Evolutionary conservation across 2,797 vertebrate genomes (phyloP).

Genomic region (Mormyrops boulengeri): DNA sequence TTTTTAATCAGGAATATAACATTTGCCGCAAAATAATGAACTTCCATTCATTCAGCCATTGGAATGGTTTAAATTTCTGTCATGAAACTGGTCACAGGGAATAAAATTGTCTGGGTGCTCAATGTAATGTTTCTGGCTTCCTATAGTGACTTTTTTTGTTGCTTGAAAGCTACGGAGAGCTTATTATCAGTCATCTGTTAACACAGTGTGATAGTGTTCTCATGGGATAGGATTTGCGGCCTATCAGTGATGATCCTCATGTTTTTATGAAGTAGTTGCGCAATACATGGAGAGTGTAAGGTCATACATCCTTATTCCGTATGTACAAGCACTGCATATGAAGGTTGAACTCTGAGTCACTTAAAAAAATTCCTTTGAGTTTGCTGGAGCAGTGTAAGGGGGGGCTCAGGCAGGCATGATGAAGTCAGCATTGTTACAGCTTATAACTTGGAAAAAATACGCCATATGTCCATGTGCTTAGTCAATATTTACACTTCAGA

Average conservation of each 20-base stretch:
- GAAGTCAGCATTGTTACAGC: not conserved
- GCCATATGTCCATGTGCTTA: not conserved
- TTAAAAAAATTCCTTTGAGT: not conserved
- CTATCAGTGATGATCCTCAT: not conserved
- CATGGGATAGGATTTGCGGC: not conserved
- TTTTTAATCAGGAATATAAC: not conserved
- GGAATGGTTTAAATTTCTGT: not conserved
- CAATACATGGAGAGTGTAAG: not conserved
- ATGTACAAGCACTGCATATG: not conserved
- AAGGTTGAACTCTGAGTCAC: not conserved
- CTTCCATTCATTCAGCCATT: not conserved
- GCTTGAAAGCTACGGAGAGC: not conserved
- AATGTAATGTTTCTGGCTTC: not conserved
- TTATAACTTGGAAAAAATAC: not conserved
- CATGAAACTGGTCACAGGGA: not conserved
- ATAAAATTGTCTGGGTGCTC: not conserved
- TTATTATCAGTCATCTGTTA: not conserved
- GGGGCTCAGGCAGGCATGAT: not conserved
- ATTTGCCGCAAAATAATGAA: not conserved
- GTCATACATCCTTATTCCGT: not conserved
- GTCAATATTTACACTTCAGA: not conserved
- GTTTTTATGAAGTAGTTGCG: not conserved
- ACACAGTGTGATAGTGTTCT: not conserved
- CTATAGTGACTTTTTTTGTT: not conserved
- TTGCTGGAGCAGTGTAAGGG: not conserved